A percentile compares a stretch with the other conserved stretches of the same genome.
phyloP scores from a whole-genome alignment of 2,113 vertebrate genomes.

The Dasyprocta punctata region DNA sequence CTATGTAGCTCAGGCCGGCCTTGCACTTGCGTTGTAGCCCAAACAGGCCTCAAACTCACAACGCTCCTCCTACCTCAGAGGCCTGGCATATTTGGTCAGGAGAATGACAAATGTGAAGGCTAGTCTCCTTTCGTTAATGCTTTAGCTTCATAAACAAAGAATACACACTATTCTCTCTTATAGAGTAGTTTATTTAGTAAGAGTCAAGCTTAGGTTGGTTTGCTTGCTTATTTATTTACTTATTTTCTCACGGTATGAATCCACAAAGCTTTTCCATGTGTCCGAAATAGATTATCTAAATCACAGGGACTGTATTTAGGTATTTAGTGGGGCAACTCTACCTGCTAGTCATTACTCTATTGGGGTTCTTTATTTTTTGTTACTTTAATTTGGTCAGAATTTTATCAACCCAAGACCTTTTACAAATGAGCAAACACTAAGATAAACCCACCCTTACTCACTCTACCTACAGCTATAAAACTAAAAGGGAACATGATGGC shows the following conservation, averaged over 20 bases:
- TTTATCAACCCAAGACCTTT: not conserved
- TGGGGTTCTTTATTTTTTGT: not conserved
- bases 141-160: conserved; percentile 7
- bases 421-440: not conserved
- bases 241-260: not conserved
- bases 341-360: not conserved
- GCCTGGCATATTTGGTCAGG: not conserved
- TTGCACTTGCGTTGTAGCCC: no score
- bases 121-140: not conserved
- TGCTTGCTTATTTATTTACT: not conserved
- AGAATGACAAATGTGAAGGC: not conserved
- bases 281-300: not conserved
- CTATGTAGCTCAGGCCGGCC: no score
- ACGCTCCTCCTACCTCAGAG: no score
- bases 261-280: not conserved
- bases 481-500: not conserved
- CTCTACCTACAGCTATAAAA: not conserved
- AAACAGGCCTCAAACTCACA: no score
- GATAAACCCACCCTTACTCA: not conserved
- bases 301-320: not conserved
- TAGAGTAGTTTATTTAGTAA: not conserved
- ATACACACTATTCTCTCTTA: not conserved
- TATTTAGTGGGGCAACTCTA: not conserved
- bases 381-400: not conserved
- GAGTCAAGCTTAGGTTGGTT: not conserved